Conservation (phyloP, 2,797 vertebrate genomes). For the Diplodus puntazzo region DNA sequence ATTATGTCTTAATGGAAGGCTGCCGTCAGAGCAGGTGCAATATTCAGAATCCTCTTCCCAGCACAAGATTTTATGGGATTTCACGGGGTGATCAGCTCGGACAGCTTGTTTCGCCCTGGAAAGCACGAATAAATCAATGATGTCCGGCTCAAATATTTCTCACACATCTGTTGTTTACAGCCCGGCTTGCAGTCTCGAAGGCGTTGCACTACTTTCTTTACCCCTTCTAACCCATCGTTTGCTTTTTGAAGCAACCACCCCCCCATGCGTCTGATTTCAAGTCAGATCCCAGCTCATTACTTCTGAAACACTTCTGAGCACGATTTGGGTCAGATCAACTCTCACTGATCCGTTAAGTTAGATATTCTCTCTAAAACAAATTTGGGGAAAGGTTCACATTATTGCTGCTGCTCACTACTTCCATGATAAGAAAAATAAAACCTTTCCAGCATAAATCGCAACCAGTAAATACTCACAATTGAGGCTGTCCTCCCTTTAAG, state of each 20-base stretch:
- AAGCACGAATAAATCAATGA: conserved; percentile 59
- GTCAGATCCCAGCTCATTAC: not conserved
- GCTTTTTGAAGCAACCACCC: conserved; percentile 19
- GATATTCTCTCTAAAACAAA: conserved; percentile 5
- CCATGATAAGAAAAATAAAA: not conserved
- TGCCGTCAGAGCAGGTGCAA: conserved; percentile 32
- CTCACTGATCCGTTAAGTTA: conserved; percentile 3
- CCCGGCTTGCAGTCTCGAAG: conserved; percentile 18
- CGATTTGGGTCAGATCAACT: conserved; percentile 1
- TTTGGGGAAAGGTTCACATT: conserved; percentile 1
- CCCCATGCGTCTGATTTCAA: not conserved
- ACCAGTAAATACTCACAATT: conserved; percentile 5
- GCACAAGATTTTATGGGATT: conserved; percentile 38
- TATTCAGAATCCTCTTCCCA: conserved; percentile 18
- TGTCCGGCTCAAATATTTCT: conserved; percentile 47
- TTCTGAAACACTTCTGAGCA: not conserved
- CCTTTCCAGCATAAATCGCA: conserved; percentile 2
- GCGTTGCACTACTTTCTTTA: conserved; percentile 25
- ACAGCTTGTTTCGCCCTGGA: conserved; percentile 38
- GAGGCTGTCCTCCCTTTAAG: conserved; percentile 14
- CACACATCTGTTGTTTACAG: conserved; percentile 71
- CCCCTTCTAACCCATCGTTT: conserved; percentile 9
- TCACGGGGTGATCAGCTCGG: conserved; percentile 47
- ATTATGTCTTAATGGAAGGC: not conserved
- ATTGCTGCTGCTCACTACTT: not conserved